Evolutionary conservation across 2,888 invertebrate genomes (phyloP), one percentile per base, ranked within the genome.

Genomic region (Hirtodrosophila confusa): DNA sequence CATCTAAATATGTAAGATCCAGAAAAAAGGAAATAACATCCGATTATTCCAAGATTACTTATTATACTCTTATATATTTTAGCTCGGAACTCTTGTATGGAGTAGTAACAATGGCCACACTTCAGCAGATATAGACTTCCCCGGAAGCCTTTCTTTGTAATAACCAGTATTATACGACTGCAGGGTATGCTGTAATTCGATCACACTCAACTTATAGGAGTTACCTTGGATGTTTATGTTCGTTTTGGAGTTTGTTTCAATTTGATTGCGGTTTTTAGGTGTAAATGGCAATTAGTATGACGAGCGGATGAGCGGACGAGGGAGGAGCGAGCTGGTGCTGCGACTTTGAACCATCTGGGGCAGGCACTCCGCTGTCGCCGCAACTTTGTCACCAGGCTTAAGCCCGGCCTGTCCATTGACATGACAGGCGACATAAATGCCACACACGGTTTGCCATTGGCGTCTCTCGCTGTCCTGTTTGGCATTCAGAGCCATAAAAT

Each of bases 201-300:
- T 8, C 33, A 58, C 9, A 27, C n/a, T 8, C 0, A 12, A 49
- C 35, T 7, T n/a, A 11, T 35, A 12, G 1, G 6, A 31, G 0
- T 27, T 47, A 11, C 9, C 29, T 43, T 49, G n/a, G 27, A 48
- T 40, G 40, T 48, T 55, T 35, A 68, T 49, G 64, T 44, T 61
- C 56, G 49, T 60, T 12, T 45, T 39, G 67, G 68, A 80, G 66
- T 80, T 67, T 69, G 78, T 72, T 78, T 65, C 68, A 72, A 53
- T 78, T 84, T 80, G 56, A 80, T 75, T 69, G 75, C 64, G 61
- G 60, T 66, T 78, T 62, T 75, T 63, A 71, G 85, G 84, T 79
- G 80, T 84, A 84, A 83, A 80, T 77, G 84, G 78, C 84, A 80
- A 83, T 79, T 79, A 79, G 84, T 48, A 49, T 66, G 80, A 71